Base-by-base conservation (phyloP, 2,797 vertebrate species). In the Peromyscus melanophrys region DNA sequence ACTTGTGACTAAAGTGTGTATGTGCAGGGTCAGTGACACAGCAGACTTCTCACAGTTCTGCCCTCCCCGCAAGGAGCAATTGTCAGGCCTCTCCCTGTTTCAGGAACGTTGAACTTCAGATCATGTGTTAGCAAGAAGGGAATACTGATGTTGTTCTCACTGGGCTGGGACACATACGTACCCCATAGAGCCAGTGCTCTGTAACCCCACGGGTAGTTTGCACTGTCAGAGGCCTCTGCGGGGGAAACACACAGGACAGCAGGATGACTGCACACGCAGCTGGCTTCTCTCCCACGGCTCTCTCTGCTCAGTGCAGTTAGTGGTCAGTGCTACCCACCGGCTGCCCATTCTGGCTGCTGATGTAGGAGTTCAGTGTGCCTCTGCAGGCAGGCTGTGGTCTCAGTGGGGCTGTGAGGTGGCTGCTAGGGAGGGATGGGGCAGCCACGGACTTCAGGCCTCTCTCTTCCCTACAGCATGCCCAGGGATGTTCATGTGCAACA, bases 381-480 rank as follows among this genome's bases (percentile, higher is more conserved):
- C 23, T 29, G 34, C 34, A 19, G 14, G 31, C 34, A 19, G 16
- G n/a, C 40, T 19, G 2, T 61, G 77, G 31, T 34, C 19, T 80
- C 49, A 34, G 19, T 4, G 27, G 37, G 59, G 57, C 49, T 17
- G 55, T 67, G 37, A 90, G 49, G 63, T 1, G 65, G 31, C 75
- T 9, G 16, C 9, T 4, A 23, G 55, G 61, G 65, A 25, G 25
- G 12, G 67, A 1, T 16, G 1, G 1, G 46, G 34, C 3, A 19
- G 31, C 43, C 0, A 0, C 6, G 65, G 81, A 7, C 59, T 43
- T 27, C 4, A 29, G 69, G 1, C 67, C 83, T 90, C 27, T 65
- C 21, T 88, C 8, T 92, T 23, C 93, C 94, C 55, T 37, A 4
- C 98, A 99, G 99, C 99, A 3, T 99, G 99, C 95, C 99, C 99